Percentiles rank a stretch among this genome's conserved stretches.
Evolutionary conservation across 2,888 invertebrate species (phyloP).

Genomic region (Heterodera filipjevi): DNA sequence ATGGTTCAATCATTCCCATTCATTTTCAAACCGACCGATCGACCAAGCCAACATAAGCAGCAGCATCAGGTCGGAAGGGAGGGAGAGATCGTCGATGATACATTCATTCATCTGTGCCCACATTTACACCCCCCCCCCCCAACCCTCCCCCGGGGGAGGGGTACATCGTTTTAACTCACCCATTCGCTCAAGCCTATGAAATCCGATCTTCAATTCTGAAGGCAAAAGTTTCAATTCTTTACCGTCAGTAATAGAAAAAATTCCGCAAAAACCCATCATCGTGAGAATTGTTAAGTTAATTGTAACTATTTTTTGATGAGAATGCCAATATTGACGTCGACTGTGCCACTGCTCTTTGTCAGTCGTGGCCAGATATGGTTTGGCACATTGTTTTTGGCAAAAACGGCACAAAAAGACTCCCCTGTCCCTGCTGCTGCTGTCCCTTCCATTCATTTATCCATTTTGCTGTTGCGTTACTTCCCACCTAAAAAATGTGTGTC

Average conservation of each 20-base stretch:
- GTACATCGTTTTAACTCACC: background rate
- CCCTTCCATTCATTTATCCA: background rate
- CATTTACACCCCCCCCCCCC: background rate
- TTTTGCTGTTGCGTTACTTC: background rate
- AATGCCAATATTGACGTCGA: background rate
- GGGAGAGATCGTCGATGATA: background rate
- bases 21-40: too few species aligned
- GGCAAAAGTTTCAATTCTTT: background rate
- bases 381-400: too few species aligned
- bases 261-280: too few species aligned
- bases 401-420: background rate
- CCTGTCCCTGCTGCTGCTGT: background rate
- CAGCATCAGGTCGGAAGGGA: background rate
- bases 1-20: too few species aligned
- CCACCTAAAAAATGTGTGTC: conserved; percentile 1
- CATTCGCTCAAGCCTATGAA: background rate
- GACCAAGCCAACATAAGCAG: background rate
- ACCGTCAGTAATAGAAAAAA: background rate
- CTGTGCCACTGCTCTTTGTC: background rate
- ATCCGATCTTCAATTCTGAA: background rate
- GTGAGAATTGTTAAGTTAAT: too few species aligned
- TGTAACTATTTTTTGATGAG: too few species aligned
- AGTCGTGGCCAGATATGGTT: background rate
- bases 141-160: background rate
- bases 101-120: background rate